A percentile compares a stretch with the other conserved stretches of the same genome.
Conservation (phyloP, 2,888 invertebrate species). For the Drosophila tanythrix region DNA sequence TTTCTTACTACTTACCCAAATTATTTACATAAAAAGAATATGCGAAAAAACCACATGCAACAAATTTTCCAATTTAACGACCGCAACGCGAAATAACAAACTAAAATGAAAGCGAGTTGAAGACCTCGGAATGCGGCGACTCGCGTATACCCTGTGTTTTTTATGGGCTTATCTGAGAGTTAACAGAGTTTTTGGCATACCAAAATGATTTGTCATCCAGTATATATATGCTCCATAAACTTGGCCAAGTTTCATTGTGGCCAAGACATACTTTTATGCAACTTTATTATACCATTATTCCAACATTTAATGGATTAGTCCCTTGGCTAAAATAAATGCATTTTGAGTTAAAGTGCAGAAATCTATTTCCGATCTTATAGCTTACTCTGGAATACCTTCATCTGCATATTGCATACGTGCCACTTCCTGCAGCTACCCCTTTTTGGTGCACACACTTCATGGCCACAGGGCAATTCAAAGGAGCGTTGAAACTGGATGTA, state of each 20-base stretch:
- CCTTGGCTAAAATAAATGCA: no score
- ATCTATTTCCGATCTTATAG: not conserved
- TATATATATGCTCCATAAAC: not conserved
- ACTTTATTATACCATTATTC: not conserved
- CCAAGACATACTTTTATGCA: not conserved
- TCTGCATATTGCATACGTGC: not conserved
- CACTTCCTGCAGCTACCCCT: not conserved
- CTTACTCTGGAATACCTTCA: not conserved
- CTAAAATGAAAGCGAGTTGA: not conserved
- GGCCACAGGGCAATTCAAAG: not conserved
- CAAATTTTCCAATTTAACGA: slow-evolving; percentile 34
- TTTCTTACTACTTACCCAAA: not conserved
- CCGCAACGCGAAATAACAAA: slow-evolving; percentile 8
- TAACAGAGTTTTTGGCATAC: not conserved
- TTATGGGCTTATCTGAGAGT: not conserved
- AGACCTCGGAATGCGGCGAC: not conserved
- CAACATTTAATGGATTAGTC: not conserved
- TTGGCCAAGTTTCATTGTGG: not conserved
- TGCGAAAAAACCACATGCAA: not conserved
- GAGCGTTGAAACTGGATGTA: slow-evolving; percentile 44
- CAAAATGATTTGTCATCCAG: not conserved
- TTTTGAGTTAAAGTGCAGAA: not conserved
- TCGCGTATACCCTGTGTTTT: not conserved
- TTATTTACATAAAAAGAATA: not conserved
- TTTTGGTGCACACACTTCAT: not conserved